Percentiles rank a stretch among this genome's conserved stretches.
Conservation (phyloP, 2,888 invertebrate genomes). For the Didymodactylos carnosus region DNA sequence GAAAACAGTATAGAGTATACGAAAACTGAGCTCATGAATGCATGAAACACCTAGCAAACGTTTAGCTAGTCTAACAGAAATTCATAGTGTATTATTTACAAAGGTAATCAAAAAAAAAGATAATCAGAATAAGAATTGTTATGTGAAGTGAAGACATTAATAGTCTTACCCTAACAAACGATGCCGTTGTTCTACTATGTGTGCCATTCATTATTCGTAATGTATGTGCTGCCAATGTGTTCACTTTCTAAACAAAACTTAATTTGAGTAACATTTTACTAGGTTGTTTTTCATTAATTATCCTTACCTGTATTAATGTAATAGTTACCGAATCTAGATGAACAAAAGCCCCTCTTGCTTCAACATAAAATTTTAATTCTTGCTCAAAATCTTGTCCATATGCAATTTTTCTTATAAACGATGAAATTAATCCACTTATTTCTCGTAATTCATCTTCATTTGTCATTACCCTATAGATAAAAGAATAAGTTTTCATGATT, state of each 20-base stretch:
- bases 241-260: conserved; percentile 48
- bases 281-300: not conserved
- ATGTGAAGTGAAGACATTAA: not conserved
- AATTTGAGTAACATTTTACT: not conserved
- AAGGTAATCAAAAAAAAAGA: conserved; percentile 1
- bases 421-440: conserved; percentile 60
- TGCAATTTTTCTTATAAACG: conserved; percentile 56
- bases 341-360: conserved; percentile 66
- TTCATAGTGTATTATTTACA: no score
- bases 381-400: conserved; percentile 67
- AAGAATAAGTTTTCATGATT: not conserved
- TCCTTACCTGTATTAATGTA: conserved; percentile 58
- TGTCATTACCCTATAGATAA: conserved; percentile 56
- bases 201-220: conserved; percentile 48
- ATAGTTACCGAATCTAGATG: conserved; percentile 69
- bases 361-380: conserved; percentile 76
- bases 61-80: no score
- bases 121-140: not conserved
- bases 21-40: no score
- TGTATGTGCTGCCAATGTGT: conserved; percentile 48
- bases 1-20: no score
- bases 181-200: conserved; percentile 57
- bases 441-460: conserved; percentile 74
- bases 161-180: conserved; percentile 49
- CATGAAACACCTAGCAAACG: no score